A percentile compares a stretch with the other conserved stretches of the same genome.
Evolutionary conservation across 2,113 vertebrate genomes (phyloP).

Genomic region (Oceanodroma tethys): DNA sequence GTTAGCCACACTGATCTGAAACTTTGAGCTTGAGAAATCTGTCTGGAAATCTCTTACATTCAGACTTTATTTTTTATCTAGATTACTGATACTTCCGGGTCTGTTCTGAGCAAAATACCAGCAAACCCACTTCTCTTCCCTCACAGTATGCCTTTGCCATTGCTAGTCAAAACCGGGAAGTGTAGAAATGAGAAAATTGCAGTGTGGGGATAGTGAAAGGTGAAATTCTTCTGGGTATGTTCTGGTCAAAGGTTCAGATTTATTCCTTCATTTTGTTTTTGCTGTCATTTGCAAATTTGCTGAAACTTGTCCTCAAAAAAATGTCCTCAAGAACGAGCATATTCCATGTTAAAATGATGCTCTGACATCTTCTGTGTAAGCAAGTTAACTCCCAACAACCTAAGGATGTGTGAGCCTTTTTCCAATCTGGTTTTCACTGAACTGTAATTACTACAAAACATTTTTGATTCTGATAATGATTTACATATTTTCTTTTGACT

Average conservation of each 20-base stretch:
- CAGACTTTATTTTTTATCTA: neutral
- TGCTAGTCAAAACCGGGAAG: neutral
- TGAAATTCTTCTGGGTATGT: neutral
- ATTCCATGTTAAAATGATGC: neutral
- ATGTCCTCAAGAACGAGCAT: neutral
- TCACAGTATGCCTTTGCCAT: neutral
- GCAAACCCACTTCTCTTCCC: neutral
- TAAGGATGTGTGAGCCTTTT: neutral
- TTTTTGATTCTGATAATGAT: neutral
- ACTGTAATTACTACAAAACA: neutral
- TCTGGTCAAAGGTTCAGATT: neutral
- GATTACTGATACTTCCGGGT: slow-evolving; percentile 11
- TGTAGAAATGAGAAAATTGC: neutral
- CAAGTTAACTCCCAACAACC: neutral
- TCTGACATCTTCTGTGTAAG: neutral
- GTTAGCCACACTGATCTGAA: neutral
- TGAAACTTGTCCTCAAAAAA: neutral
- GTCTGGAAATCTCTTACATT: neutral
- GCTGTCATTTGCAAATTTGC: neutral
- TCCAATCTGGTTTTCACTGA: neutral
- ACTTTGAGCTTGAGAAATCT: neutral
- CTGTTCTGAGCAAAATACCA: slow-evolving; percentile 5
- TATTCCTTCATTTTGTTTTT: neutral
- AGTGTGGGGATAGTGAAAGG: neutral
- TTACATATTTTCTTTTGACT: slow-evolving; percentile 6